A percentile compares a stretch with the other conserved stretches of the same genome.
phyloP scores from a whole-genome alignment of 2,797 vertebrate genomes.

The Galaxias olidus region DNA sequence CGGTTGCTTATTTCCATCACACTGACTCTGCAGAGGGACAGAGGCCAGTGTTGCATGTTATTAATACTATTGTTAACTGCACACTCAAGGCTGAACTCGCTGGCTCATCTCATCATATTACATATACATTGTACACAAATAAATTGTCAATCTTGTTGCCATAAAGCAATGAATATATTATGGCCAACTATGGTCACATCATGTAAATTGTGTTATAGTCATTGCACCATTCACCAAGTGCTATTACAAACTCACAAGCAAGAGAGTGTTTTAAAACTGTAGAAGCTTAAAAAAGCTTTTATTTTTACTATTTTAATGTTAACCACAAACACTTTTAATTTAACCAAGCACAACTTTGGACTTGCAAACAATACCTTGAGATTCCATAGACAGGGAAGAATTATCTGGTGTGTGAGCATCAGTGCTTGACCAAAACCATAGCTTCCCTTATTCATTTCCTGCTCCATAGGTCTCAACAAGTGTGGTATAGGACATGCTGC shows the following conservation, averaged over 20 bases:
- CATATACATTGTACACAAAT: conserved; percentile 62
- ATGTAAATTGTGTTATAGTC: conserved; percentile 22
- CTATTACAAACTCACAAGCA: background rate
- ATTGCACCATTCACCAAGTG: background rate
- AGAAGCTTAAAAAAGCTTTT: background rate
- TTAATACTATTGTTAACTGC: conserved; percentile 53
- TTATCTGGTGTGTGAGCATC: no score
- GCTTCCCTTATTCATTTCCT: no score
- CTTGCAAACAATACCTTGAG: no score
- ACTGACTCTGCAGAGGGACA: conserved; percentile 63
- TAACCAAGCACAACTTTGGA: no score
- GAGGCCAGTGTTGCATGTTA: conserved; percentile 58
- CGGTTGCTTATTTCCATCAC: conserved; percentile 73
- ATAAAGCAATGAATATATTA: conserved; percentile 30
- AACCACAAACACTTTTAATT: no score
- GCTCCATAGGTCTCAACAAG: no score
- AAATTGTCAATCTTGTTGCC: conserved; percentile 59
- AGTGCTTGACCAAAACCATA: no score
- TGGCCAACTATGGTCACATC: conserved; percentile 61
- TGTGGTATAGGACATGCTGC: background rate
- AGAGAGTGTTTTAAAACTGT: no score
- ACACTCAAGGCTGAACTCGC: conserved; percentile 62
- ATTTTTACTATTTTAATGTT: background rate
- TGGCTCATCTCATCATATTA: conserved; percentile 67
- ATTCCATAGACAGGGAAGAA: no score